A percentile compares a stretch with the other conserved stretches of the same genome.
phyloP scores from a whole-genome alignment of 2,797 vertebrate genomes.

The Oreochromis mossambicus region DNA sequence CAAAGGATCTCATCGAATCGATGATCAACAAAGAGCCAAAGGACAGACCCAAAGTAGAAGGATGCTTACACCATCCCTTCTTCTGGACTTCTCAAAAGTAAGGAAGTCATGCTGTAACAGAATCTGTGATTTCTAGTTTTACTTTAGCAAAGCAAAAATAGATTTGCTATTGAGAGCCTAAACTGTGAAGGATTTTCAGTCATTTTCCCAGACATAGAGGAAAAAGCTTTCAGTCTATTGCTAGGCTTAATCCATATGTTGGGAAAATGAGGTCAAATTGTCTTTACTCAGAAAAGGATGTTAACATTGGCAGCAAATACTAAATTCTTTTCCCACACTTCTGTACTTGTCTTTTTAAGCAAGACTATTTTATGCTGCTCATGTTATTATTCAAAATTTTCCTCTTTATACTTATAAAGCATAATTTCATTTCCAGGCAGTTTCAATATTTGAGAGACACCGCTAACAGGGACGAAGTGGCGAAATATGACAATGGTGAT shows the following conservation, averaged over 20 bases:
- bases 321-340: rapidly evolving
- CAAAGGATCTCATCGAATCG: conserved; percentile 55
- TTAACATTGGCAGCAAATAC: background rate
- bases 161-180: background rate
- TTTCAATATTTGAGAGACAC: conserved; percentile 31
- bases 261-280: rapidly evolving
- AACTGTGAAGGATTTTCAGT: too few species aligned
- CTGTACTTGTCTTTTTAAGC: rapidly evolving
- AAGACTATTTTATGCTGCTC: rapidly evolving
- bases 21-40: conserved; percentile 58
- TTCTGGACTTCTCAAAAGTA: conserved; percentile 56
- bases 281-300: rapidly evolving
- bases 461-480: conserved; percentile 20
- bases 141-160: rapidly evolving
- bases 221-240: rapidly evolving
- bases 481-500: background rate
- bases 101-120: background rate
- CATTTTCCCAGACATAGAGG: too few species aligned
- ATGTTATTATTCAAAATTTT: background rate
- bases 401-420: rapidly evolving
- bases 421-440: background rate
- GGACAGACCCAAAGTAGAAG: conserved; percentile 49
- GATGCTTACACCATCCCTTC: conserved; percentile 61
- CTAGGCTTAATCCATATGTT: rapidly evolving
- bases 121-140: rapidly evolving